A percentile compares a stretch with the other conserved stretches of the same genome.
phyloP scores from a whole-genome alignment of 1,140 invertebrate genomes.

The Whitmania pigra region DNA sequence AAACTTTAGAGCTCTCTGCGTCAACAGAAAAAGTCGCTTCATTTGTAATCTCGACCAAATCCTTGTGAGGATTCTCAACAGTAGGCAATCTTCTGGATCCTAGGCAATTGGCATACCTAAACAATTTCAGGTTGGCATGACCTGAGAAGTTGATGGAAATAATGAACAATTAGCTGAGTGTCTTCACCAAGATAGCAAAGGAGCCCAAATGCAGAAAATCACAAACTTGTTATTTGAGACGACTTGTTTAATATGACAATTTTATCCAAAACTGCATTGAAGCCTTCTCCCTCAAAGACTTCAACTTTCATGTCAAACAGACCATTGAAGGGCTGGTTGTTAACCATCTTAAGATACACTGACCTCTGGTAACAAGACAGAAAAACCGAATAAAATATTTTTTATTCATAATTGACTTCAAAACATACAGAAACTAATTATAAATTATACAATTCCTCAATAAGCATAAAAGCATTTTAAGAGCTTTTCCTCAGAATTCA shows the following conservation, averaged over 20 bases:
- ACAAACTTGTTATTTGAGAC: too few relatives aligned
- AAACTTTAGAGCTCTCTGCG: not conserved
- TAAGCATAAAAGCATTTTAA: too few relatives aligned
- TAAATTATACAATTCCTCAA: too few relatives aligned
- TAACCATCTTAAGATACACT: conserved; percentile 4
- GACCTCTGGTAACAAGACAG: not conserved
- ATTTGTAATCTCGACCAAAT: not conserved
- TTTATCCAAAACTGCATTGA: not conserved
- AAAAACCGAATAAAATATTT: not conserved
- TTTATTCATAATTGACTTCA: too few relatives aligned
- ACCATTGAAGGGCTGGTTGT: conserved; percentile 14
- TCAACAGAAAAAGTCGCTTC: not conserved
- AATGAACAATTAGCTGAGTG: too few relatives aligned
- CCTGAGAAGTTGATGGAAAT: too few relatives aligned
- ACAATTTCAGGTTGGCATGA: not conserved
- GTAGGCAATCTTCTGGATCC: not conserved
- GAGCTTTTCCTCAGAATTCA: too few relatives aligned
- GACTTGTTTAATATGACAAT: too few relatives aligned
- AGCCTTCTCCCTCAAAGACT: not conserved
- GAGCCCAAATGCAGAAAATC: too few relatives aligned
- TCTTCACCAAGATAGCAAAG: too few relatives aligned
- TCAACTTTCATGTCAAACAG: not conserved
- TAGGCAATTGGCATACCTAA: not conserved
- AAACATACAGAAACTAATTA: too few relatives aligned
- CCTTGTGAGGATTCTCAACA: not conserved